Conservation (phyloP, 2,113 vertebrate species). For the Cyphomyrus discorhynchus region DNA sequence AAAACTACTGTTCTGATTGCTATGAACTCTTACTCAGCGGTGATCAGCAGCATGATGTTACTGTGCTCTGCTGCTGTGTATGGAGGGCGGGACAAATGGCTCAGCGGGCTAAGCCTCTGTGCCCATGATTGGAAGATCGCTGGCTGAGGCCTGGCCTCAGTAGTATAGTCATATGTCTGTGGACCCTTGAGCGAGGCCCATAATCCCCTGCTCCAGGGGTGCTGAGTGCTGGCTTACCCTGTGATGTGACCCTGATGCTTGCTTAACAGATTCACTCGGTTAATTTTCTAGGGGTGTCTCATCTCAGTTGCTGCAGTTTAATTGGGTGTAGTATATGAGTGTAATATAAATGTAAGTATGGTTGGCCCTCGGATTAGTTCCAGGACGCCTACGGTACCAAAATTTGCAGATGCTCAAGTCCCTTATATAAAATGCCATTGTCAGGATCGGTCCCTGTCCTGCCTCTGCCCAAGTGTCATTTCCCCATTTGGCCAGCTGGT, state of each 20-base stretch:
- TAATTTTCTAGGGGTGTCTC: background rate
- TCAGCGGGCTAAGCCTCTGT: background rate
- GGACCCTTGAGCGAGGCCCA: background rate
- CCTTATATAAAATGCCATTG: background rate
- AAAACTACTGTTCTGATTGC: background rate
- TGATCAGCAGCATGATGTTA: background rate
- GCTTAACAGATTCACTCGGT: background rate
- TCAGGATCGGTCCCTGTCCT: background rate
- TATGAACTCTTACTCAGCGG: background rate
- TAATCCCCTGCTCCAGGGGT: background rate
- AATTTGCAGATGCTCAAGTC: background rate
- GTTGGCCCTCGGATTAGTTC: background rate
- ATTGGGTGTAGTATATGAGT: background rate
- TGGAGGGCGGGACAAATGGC: background rate
- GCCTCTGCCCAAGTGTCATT: background rate
- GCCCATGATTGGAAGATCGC: background rate
- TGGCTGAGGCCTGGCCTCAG: background rate
- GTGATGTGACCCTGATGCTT: background rate
- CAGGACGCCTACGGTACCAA: background rate
- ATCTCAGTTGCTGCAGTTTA: background rate
- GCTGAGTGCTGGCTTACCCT: background rate
- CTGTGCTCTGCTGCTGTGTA: background rate
- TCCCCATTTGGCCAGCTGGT: background rate
- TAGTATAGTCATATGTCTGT: background rate
- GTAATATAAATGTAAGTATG: background rate